phyloP scores from a whole-genome alignment of 2,888 invertebrate species.

The Ichneumoninae sp. region DNA sequence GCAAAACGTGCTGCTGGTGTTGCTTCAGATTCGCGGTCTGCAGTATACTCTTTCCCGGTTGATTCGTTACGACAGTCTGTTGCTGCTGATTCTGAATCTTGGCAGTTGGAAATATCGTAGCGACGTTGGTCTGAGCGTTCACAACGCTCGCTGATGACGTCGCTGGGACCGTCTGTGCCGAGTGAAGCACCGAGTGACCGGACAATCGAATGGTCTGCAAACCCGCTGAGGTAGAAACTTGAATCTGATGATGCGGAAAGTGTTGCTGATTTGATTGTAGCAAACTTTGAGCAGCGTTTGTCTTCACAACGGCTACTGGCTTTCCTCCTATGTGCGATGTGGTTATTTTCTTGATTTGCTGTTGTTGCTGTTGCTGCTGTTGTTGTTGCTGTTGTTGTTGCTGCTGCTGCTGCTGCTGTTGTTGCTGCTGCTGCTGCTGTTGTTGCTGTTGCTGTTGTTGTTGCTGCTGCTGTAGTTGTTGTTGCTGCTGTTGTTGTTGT shows the following conservation, averaged over 20 bases:
- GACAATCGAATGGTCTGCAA: conserved; percentile 86
- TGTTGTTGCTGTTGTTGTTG: conserved; percentile 66
- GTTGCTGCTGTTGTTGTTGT: conserved; percentile 9
- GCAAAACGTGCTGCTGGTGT: conserved; percentile 78
- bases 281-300: conserved; percentile 80
- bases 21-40: conserved; percentile 79
- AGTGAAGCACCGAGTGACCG: conserved; percentile 83
- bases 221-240: conserved; percentile 84
- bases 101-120: conserved; percentile 84
- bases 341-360: conserved; percentile 76
- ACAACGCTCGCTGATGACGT: conserved; percentile 80
- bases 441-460: conserved; percentile 72
- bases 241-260: conserved; percentile 83
- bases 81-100: conserved; percentile 81
- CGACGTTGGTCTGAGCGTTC: conserved; percentile 79
- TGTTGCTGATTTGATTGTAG: conserved; percentile 83
- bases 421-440: conserved; percentile 10
- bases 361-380: conserved; percentile 58
- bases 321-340: conserved; percentile 75
- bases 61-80: conserved; percentile 74
- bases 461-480: conserved; percentile 66
- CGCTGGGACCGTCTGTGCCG: conserved; percentile 83
- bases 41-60: conserved; percentile 78
- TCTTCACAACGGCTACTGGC: conserved; percentile 81
- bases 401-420: conserved; percentile 25